These are phyloP conservation scores for Peromyscus californicus DNA, from an alignment of 2,113 vertebrate species.

Conservation along the genomic window DNA sequence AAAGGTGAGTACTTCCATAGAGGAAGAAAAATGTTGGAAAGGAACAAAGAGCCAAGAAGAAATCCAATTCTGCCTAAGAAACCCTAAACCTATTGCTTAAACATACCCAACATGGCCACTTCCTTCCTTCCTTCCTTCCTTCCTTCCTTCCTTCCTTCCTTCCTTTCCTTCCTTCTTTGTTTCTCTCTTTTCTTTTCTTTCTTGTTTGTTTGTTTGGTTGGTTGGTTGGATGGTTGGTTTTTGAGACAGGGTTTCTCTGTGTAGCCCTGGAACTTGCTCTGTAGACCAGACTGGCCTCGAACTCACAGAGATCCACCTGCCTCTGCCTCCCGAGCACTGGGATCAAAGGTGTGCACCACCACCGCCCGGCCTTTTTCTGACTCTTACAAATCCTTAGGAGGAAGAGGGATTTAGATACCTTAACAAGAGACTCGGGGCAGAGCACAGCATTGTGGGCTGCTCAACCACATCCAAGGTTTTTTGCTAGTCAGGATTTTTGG, in stretches of 20 bases:
- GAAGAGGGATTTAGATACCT: not conserved
- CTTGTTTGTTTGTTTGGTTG: not conserved
- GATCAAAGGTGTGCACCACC: not conserved
- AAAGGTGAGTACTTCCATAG: fast-evolving
- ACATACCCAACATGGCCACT: not conserved
- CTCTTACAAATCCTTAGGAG: not conserved
- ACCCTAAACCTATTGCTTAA: not conserved
- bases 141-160: no score
- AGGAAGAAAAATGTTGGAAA: not conserved
- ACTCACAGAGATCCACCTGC: not conserved
- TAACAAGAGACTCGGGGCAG: not conserved
- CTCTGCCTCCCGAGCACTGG: not conserved
- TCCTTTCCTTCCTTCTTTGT: fast-evolving
- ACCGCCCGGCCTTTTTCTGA: not conserved
- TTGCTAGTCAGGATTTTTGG: not conserved
- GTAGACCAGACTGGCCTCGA: not conserved
- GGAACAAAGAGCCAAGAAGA: not conserved
- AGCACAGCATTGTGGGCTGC: not conserved
- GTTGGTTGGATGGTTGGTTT: not conserved
- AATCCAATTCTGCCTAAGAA: not conserved
- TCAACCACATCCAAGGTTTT: fast-evolving
- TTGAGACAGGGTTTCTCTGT: not conserved
- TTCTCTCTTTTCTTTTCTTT: no score
- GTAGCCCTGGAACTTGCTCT: not conserved
- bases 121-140: not conserved